Base-by-base conservation (phyloP, 2,888 invertebrate species). In the Eupeodes luniger region DNA sequence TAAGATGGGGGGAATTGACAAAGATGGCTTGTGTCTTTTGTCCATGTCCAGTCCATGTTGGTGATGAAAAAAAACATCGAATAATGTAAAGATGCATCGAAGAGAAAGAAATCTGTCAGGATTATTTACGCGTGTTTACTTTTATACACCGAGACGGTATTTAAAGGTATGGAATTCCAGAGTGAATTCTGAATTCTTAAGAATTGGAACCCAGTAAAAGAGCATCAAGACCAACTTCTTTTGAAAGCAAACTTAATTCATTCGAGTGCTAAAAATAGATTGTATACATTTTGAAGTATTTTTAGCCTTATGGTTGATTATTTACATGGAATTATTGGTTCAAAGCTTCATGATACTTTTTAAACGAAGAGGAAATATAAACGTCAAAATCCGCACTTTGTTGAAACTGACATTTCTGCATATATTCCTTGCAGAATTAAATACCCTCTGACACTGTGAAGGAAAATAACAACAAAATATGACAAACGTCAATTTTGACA, bases 101-200 rank as follows among this genome's bases (percentile, higher is more conserved):
- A 74, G 51, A 64, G 57, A 76, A 69, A 64, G 57, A 76, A 69
- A 75, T 83, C 83, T 82, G 86, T 86, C 86, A 76, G 82, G 86
- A 82, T 86, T 82, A 86, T 82, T 82, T 75, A 82, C 75, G 74
- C 74, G 75, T 64, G 69, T 44, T 69, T 70, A 76, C 74, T 85
- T 85, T 81, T 81, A 64, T 82, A 64, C 19, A 14, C 44, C 36
- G 47, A 53, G 75, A 72, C 66, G 70, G 27, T 69, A 59, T 74
- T 74, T 61, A 9, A 55, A 61, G 51, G 55, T 57, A 61, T 27
- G 27, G 11, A 64, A 86, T 86, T 81, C 85, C 85, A 59, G 69
- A 34, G 67, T 27, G 55, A 74, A 78, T 82, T 61, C 77, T 59
- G 62, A 55, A 55, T 81, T 66, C 55, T 70, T 57, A 6, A 51